Percentiles rank a stretch among this genome's conserved stretches.
phyloP scores from a whole-genome alignment of 2,888 invertebrate genomes.

The Zygogramma bicolorata region DNA sequence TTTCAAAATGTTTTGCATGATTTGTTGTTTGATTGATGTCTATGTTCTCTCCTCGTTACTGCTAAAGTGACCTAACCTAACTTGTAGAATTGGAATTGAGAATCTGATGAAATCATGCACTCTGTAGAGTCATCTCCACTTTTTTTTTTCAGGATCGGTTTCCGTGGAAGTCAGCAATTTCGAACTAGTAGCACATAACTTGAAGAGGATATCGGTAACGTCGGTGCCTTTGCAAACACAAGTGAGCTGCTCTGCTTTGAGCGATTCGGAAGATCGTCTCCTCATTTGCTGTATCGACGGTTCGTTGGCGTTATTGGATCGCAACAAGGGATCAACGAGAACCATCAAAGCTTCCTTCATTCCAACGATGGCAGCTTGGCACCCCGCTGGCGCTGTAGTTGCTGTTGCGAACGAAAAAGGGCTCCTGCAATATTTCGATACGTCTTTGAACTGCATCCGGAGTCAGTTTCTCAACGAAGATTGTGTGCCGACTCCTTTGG shows the following conservation, averaged over 20 bases:
- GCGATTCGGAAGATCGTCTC: conserved; percentile 78
- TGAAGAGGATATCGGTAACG: conserved; percentile 76
- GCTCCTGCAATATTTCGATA: conserved; percentile 82
- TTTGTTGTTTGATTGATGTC: too few relatives aligned
- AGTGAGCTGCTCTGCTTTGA: conserved; percentile 76
- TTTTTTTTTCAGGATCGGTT: conserved; percentile 69
- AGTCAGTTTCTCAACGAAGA: conserved; percentile 78
- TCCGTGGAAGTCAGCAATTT: conserved; percentile 78
- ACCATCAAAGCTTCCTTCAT: conserved; percentile 85
- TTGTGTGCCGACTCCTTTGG: conserved; percentile 71
- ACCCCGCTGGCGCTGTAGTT: conserved; percentile 77
- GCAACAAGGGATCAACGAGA: conserved; percentile 79
- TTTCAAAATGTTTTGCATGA: too few relatives aligned
- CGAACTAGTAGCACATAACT: conserved; percentile 72
- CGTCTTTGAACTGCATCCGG: conserved; percentile 76
- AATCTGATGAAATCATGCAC: too few relatives aligned
- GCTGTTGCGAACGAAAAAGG: conserved; percentile 79
- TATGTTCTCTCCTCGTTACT: too few relatives aligned
- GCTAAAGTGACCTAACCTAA: too few relatives aligned
- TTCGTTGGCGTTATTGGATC: conserved; percentile 84
- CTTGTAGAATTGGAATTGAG: too few relatives aligned
- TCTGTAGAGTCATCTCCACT: too few relatives aligned
- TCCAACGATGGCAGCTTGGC: conserved; percentile 79
- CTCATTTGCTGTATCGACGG: conserved; percentile 89
- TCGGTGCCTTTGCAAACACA: conserved; percentile 79